Percentiles rank a stretch among this genome's conserved stretches.
These are phyloP conservation scores for Carcharodon carcharias DNA, from an alignment of 2,797 vertebrate genomes.

Conservation along the genomic window DNA sequence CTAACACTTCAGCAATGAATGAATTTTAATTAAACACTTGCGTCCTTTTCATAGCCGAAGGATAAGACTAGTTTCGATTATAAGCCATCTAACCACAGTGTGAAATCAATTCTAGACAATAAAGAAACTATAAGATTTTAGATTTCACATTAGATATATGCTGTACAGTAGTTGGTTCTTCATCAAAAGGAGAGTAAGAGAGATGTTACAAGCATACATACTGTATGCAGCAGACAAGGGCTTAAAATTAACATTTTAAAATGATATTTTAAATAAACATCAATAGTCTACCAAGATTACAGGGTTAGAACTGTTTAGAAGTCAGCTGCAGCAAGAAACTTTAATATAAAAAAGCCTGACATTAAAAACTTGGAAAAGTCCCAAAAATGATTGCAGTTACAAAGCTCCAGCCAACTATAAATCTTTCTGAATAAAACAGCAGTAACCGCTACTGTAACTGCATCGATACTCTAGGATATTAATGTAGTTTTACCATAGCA, in stretches of 20 bases:
- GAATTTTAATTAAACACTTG: background rate
- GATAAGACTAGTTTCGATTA: background rate
- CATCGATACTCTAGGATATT: background rate
- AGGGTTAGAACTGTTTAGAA: background rate
- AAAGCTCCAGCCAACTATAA: background rate
- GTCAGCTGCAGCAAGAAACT: background rate
- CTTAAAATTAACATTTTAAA: background rate
- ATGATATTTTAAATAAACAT: background rate
- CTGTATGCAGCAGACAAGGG: background rate
- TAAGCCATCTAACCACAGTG: background rate
- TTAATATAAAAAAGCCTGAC: background rate
- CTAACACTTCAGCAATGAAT: background rate
- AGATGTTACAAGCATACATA: background rate
- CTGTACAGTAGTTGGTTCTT: background rate
- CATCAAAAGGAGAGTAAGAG: background rate
- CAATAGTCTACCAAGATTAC: background rate
- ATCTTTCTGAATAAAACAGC: background rate
- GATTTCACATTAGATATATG: background rate
- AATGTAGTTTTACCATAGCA: background rate
- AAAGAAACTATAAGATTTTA: background rate
- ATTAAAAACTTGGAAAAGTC: background rate
- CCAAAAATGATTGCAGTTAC: background rate
- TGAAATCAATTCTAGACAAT: background rate
- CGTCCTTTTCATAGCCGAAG: background rate
- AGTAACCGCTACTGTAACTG: background rate